phyloP scores from a whole-genome alignment of 2,113 vertebrate species.

The Ellobius talpinus region DNA sequence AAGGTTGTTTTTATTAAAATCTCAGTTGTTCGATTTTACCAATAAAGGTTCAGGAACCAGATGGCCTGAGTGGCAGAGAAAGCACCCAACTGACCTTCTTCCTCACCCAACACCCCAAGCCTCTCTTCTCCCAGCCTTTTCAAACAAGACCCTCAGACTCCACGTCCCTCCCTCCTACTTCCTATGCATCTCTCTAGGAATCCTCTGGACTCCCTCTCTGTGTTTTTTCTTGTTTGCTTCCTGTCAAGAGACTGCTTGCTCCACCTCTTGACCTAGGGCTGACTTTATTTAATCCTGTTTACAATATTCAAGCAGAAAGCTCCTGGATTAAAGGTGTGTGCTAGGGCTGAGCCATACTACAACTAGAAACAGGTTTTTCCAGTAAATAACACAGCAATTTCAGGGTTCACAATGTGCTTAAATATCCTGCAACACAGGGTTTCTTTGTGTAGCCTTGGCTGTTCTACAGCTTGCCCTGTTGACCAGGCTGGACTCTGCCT shows the following conservation, averaged over 20 bases:
- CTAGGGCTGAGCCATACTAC: background rate
- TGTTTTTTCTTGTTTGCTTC: background rate
- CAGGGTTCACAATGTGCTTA: background rate
- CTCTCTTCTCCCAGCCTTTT: background rate
- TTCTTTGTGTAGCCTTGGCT: background rate
- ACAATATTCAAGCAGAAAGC: background rate
- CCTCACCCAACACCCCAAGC: background rate
- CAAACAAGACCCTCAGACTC: background rate
- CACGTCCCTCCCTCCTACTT: background rate
- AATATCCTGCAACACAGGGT: background rate
- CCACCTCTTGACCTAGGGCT: background rate
- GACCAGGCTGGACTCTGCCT: background rate
- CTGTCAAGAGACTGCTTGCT: background rate
- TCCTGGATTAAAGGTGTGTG: background rate
- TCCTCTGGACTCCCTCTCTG: background rate
- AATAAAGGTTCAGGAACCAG: too few relatives aligned
- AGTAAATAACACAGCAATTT: too few relatives aligned
- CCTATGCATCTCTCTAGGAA: background rate
- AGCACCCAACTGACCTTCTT: background rate
- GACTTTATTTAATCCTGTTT: background rate
- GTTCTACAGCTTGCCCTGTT: background rate
- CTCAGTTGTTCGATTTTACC: too few relatives aligned
- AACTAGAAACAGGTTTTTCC: background rate
- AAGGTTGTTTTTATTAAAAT: background rate
- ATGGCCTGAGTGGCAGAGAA: background rate